A percentile compares a stretch with the other conserved stretches of the same genome.
Conservation (phyloP, 2,113 vertebrate genomes). For the Macaca fascicularis region T2T-MFA8v1.1 NC_088381.1:33962001-33962500, state of each 20-base stretch:
- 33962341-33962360: background rate
- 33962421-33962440: background rate
- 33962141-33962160: background rate
- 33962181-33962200: background rate
- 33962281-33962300: background rate
- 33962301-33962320: background rate
- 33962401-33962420: background rate
- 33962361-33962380: background rate
- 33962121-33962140: fast-evolving
- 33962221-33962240: background rate
- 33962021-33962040: background rate
- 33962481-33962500: too few relatives aligned
- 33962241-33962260: background rate
- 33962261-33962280: background rate
- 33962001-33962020: background rate
- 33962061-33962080: background rate
- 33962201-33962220: background rate
- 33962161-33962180: background rate
- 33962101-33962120: background rate
- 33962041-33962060: background rate
- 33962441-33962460: background rate
- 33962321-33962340: background rate
- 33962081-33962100: background rate
- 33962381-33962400: background rate
- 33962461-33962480: background rate